Evolutionary conservation across 2,113 vertebrate genomes (phyloP).

Genomic region (Conger conger): DNA sequence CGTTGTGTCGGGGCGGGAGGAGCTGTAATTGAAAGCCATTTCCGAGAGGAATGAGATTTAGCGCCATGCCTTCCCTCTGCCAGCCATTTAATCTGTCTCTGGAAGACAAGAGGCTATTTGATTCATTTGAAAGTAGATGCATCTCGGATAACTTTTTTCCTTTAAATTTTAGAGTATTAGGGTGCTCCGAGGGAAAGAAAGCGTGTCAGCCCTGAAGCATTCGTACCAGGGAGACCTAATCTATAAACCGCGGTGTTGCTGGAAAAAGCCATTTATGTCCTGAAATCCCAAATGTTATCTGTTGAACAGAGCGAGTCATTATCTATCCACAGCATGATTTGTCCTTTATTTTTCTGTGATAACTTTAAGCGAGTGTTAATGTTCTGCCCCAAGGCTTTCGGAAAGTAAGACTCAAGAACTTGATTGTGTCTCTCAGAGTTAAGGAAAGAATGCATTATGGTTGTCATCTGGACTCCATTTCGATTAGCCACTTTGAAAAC

Average conservation of each 20-base stretch:
- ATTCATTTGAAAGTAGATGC: not conserved
- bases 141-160: not conserved
- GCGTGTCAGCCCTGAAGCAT: not conserved
- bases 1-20: not conserved
- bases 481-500: too few species aligned
- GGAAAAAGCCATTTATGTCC: not conserved
- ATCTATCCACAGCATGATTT: not conserved
- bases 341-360: not conserved
- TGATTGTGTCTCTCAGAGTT: not conserved
- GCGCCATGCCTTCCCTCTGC: not conserved
- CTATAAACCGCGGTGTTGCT: not conserved
- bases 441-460: not conserved
- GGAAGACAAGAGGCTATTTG: not conserved
- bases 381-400: too few species aligned
- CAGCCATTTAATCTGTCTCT: not conserved
- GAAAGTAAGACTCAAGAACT: too few species aligned
- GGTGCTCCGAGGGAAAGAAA: not conserved
- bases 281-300: not conserved
- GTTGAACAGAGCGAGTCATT: not conserved
- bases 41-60: not conserved
- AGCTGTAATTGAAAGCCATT: not conserved
- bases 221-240: not conserved
- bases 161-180: not conserved
- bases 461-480: not conserved
- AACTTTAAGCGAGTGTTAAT: not conserved